These are phyloP conservation scores for Erythrocercus mccallii DNA, from an alignment of 2,113 vertebrate genomes.

Conservation along the genomic window DNA sequence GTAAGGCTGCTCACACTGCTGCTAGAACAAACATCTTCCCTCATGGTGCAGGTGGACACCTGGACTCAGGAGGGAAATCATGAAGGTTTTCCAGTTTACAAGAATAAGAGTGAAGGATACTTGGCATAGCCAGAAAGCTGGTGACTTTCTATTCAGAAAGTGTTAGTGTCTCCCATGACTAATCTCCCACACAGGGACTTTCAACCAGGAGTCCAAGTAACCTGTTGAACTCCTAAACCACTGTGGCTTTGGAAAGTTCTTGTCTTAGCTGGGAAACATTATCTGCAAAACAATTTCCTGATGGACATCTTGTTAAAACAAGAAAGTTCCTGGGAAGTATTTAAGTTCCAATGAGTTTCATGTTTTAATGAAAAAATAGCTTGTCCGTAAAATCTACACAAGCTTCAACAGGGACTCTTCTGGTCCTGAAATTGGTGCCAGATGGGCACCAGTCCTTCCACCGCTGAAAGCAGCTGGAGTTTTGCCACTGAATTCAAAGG, in stretches of 20 bases:
- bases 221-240: not conserved
- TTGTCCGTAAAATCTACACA: not conserved
- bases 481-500: slow-evolving; percentile 50
- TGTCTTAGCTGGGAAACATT: not conserved
- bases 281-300: not conserved
- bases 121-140: not conserved
- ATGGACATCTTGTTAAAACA: not conserved
- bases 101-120: not conserved
- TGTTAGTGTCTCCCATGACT: not conserved
- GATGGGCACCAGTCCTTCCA: slow-evolving; percentile 35
- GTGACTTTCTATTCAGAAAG: not conserved
- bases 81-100: not conserved
- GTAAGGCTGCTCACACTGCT: not conserved
- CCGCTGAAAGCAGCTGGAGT: not conserved
- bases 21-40: not conserved
- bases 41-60: not conserved
- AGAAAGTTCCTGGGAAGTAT: not conserved
- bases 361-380: not conserved
- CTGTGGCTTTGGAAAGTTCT: not conserved
- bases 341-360: not conserved
- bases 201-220: not conserved
- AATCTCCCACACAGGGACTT: not conserved
- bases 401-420: not conserved
- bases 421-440: slow-evolving; percentile 23
- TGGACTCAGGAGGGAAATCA: not conserved